Evolutionary conservation across 2,113 vertebrate genomes (phyloP).

Genomic region (Etheostoma spectabile): DNA sequence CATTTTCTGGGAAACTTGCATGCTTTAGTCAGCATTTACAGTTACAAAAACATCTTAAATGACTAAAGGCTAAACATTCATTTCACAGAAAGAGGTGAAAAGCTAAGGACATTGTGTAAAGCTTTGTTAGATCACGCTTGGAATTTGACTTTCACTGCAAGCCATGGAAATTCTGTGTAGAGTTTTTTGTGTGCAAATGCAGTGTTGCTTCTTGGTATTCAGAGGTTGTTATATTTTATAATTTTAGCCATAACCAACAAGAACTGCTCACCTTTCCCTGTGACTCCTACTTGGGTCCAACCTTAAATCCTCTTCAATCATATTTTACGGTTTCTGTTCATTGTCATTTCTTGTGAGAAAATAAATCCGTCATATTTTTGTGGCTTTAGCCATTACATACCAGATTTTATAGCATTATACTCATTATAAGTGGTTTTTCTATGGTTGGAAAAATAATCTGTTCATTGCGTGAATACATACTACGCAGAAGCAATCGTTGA

Average conservation of each 20-base stretch:
- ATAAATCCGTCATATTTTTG: conserved; percentile 37
- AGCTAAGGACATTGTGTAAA: conserved; percentile 61
- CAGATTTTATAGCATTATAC: conserved; percentile 35
- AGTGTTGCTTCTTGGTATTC: conserved; percentile 25
- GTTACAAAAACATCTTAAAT: conserved; percentile 27
- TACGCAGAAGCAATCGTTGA: not conserved
- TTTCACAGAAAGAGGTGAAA: conserved; percentile 67
- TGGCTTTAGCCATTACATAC: conserved; percentile 18
- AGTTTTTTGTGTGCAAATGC: conserved; percentile 7
- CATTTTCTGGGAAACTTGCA: conserved; percentile 61
- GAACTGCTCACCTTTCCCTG: conserved; percentile 60
- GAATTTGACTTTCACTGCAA: conserved; percentile 32
- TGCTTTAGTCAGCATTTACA: conserved; percentile 35
- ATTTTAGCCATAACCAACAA: conserved; percentile 35
- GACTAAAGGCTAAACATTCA: conserved; percentile 36
- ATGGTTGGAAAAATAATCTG: conserved; percentile 7
- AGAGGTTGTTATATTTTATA: conserved; percentile 23
- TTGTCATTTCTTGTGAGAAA: conserved; percentile 4
- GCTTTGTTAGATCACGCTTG: conserved; percentile 38
- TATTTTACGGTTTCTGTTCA: conserved; percentile 14
- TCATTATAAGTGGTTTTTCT: conserved; percentile 28
- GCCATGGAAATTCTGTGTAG: conserved; percentile 21
- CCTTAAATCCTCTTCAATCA: conserved; percentile 28
- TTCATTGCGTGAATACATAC: not conserved
- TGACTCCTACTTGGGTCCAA: conserved; percentile 31